Percentiles rank a stretch among this genome's conserved stretches.
Conservation (phyloP, 92 coral and sea anemone genomes). For the Parazoanthus darwini region DNA sequence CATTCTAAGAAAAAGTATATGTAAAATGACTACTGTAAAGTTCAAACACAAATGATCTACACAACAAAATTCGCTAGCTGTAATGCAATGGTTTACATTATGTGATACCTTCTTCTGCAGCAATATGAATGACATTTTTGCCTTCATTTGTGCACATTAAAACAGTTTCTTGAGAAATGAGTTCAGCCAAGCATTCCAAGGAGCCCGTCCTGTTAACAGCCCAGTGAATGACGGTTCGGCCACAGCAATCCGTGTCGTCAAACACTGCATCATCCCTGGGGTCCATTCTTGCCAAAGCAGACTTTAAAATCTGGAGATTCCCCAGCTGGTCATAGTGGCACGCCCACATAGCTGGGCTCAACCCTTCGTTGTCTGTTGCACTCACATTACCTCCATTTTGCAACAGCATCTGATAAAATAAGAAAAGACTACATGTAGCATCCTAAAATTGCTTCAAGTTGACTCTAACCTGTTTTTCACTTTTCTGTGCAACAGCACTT, state of each 20-base stretch:
- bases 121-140: slow-evolving; percentile 79
- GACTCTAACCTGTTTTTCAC: background rate
- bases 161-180: slow-evolving; percentile 67
- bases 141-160: slow-evolving; percentile 73
- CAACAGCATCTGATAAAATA: slow-evolving; percentile 62
- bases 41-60: background rate
- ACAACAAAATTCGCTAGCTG: background rate
- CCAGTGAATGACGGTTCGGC: slow-evolving; percentile 90
- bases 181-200: slow-evolving; percentile 69
- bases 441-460: background rate
- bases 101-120: slow-evolving; percentile 87
- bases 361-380: slow-evolving; percentile 77
- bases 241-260: slow-evolving; percentile 78
- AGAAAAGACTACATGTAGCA: background rate
- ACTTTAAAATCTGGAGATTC: slow-evolving; percentile 62
- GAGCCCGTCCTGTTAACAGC: slow-evolving; percentile 80
- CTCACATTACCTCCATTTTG: slow-evolving; percentile 82
- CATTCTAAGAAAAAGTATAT: no score
- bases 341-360: slow-evolving; percentile 99
- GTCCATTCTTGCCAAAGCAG: slow-evolving; percentile 78
- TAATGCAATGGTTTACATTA: background rate
- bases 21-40: background rate
- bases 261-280: slow-evolving; percentile 86
- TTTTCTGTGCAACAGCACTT: background rate
- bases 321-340: slow-evolving; percentile 85